A percentile compares a stretch with the other conserved stretches of the same genome.
These are phyloP conservation scores for Leptinotarsa tumamoca DNA, from an alignment of 2,888 invertebrate genomes.

Conservation along the genomic window DNA sequence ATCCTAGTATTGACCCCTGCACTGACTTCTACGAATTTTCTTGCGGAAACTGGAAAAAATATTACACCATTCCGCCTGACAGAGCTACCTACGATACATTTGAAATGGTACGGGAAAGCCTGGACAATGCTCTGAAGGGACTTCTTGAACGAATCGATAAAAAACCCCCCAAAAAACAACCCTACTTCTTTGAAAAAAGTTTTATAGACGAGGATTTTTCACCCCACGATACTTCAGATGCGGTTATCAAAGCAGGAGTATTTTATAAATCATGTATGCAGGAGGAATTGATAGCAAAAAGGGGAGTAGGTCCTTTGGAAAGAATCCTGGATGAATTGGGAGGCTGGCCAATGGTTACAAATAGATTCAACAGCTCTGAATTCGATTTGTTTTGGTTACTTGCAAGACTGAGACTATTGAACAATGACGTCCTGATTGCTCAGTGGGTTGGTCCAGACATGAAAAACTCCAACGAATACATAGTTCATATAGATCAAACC, in stretches of 20 bases:
- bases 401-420: slow-evolving; percentile 81
- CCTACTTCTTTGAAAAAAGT: slow-evolving; percentile 37
- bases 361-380: slow-evolving; percentile 73
- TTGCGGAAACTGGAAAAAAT: slow-evolving; percentile 87
- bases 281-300: slow-evolving; percentile 71
- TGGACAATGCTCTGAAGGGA: slow-evolving; percentile 77
- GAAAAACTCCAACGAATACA: slow-evolving; percentile 90
- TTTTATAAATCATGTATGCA: slow-evolving; percentile 91
- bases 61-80: slow-evolving; percentile 89
- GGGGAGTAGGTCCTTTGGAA: slow-evolving; percentile 79
- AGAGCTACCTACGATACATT: slow-evolving; percentile 91
- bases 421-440: slow-evolving; percentile 87
- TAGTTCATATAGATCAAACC: slow-evolving; percentile 92
- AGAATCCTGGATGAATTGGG: slow-evolving; percentile 79
- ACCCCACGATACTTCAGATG: slow-evolving; percentile 65
- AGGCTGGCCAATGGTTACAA: slow-evolving; percentile 87
- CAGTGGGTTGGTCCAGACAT: slow-evolving; percentile 92
- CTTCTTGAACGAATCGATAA: slow-evolving; percentile 68
- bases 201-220: slow-evolving; percentile 46
- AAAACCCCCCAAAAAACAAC: slow-evolving; percentile 18
- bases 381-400: slow-evolving; percentile 82
- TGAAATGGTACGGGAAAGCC: slow-evolving; percentile 84
- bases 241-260: slow-evolving; percentile 83
- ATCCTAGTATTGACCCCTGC: slow-evolving; percentile 79
- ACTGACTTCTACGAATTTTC: slow-evolving; percentile 87